A percentile compares a stretch with the other conserved stretches of the same genome.
These are phyloP conservation scores for Zaprionus inermis DNA, from an alignment of 1,140 invertebrate species.

Conservation along the genomic window DNA sequence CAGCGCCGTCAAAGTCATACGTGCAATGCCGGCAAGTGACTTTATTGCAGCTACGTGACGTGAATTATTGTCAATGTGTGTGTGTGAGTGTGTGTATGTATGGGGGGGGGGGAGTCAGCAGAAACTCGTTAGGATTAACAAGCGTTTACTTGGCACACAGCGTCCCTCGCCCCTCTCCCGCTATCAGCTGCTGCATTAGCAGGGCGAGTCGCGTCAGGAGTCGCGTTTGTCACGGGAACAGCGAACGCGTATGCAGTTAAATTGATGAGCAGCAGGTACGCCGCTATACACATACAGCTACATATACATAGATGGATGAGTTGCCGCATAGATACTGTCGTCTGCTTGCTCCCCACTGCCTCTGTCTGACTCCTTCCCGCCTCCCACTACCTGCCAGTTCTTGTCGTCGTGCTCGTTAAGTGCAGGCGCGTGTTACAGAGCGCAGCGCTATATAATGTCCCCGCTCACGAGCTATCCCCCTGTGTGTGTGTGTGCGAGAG, in stretches of 20 bases:
- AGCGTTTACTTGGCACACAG: constrained; percentile 77
- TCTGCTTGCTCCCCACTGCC: not conserved
- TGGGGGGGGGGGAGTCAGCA: constrained; percentile 17
- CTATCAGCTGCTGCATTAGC: constrained; percentile 69
- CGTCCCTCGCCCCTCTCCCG: constrained; percentile 56
- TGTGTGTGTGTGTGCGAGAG: not conserved
- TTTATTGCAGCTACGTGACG: constrained; percentile 82
- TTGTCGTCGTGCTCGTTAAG: constrained; percentile 64
- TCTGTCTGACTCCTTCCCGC: not conserved
- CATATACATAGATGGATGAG: constrained; percentile 47
- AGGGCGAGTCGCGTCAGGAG: constrained; percentile 42
- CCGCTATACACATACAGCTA: constrained; percentile 26
- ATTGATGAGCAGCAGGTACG: constrained; percentile 77
- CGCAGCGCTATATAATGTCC: constrained; percentile 64
- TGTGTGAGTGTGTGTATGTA: not conserved
- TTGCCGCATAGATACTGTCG: constrained; percentile 50
- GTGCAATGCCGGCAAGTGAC: constrained; percentile 80
- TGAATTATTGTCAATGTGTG: constrained; percentile 76
- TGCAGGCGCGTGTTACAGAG: constrained; percentile 70
- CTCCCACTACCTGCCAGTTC: constrained; percentile 3
- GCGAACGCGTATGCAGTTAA: constrained; percentile 70
- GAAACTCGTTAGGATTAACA: constrained; percentile 82
- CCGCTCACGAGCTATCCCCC: not conserved
- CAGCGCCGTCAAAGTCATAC: constrained; percentile 78
- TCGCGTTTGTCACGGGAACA: constrained; percentile 69